Evolutionary conservation across 2,797 vertebrate genomes (phyloP), one percentile per base, ranked within the genome.

Genomic region (Sternotherus odoratus): DNA sequence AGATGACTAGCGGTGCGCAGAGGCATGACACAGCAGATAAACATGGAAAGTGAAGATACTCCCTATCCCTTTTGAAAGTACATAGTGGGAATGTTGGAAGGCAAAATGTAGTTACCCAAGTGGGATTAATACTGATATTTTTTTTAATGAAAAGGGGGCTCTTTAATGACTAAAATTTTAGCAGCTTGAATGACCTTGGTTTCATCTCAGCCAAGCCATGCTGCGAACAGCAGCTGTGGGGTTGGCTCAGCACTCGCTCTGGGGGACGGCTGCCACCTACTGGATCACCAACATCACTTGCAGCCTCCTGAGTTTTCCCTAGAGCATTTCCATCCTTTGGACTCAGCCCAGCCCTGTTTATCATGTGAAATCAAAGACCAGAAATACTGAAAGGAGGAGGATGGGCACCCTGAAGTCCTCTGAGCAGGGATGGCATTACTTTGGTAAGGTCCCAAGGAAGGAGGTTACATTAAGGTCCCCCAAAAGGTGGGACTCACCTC

Each of bases 1-100:
- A 66, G 39, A 0, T 13, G 33, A 9, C 82, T 5, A 1, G 49
- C 48, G 10, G 30, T 0, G 0, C 6, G 0, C 33, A 66, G 33
- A 16, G 33, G 17, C 33, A n/a, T 36, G 33, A 8, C 60, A 66
- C 36, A 28, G 79, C 46, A 2, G 4, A 8, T 4, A 13, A n/a
- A 74, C 2, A 0, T 72, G 39, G 74, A 3, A 6, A 6, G 6
- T 5, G 9, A 36, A 30, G 36, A n/a, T n/a, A 3, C 43, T 26
- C 85, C 46, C 6, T 11, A 4, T 17, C 49, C 51, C 53, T 49
- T 15, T 30, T 36, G 12, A 15, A 36, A 24, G 6, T 8, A 13
- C 57, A 19, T 21, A 57, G 3, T 21, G 69, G 12, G 74, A 33
- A 5, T 24, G 51, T 21, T 3, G 53, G 12, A 1, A 51, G 69